Evolutionary conservation across 2,797 vertebrate genomes (phyloP), one percentile per base, ranked within the genome.

Genomic region (Tarsius wallacei): DNA sequence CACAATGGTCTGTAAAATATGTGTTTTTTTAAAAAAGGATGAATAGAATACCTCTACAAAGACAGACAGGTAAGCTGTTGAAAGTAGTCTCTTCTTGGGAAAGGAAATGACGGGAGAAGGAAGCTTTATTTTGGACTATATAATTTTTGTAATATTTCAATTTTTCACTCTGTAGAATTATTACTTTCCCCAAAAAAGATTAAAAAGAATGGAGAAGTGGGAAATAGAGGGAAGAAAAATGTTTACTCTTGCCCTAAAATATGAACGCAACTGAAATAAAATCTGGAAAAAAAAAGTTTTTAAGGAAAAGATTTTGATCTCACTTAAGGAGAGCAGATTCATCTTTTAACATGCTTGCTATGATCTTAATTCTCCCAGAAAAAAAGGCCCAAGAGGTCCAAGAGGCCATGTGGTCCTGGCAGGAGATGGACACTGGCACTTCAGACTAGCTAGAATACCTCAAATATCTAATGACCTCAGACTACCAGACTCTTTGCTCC

Each of bases 211-310:
- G 6, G 33, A 10, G 42, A 57, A 83, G 53, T 10, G 9, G 64
- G 2, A 22, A 61, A 10, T 42, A 36, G n/a, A 51, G 33, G 4
- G n/a, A 74, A 33, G 31, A 12, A 74, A 88, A 66, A 19, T 51
- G 47, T 86, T 92, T 76, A 74, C 64, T 74, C 22, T n/a, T 85
- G 80, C 9, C 22, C 59, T 96, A 61, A 88, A 77, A 59, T 83
- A 83, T 47, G n/a, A 92, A 88, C 49, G 31, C 22, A 36, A 55
- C 15, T 90, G 42, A 90, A 95, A 76, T 84, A 76, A 95, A 90
- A 84, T 57, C 47, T 77, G 9, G n/a, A 49, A 59, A 47, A 26
- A 61, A 5, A 12, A 81, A 90, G 26, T 55, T 84, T 80, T 16
- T 33, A 4, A 90, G 36, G 26, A 74, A 10, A 63, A 70, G 4